phyloP scores from a whole-genome alignment of 2,888 invertebrate species.

The Charanyca ferruginea region DNA sequence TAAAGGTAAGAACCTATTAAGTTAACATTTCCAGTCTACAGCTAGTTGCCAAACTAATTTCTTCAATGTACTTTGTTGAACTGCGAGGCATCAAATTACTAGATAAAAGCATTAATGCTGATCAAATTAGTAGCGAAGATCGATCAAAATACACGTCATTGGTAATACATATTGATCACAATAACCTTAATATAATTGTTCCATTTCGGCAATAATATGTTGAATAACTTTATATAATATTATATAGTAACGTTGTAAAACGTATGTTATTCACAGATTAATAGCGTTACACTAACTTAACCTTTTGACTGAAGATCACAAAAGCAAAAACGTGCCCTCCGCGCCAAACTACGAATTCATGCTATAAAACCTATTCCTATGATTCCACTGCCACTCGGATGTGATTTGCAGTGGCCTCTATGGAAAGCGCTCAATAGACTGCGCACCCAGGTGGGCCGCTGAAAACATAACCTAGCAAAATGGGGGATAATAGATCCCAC shows the following conservation, averaged over 20 bases:
- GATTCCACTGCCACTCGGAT: no score
- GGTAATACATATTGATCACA: constrained; percentile 12
- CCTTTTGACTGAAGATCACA: no score
- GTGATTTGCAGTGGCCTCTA: no score
- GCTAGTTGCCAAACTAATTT: not conserved
- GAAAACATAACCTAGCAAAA: no score
- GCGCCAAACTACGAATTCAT: no score
- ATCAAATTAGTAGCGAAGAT: constrained; percentile 19
- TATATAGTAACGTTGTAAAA: not conserved
- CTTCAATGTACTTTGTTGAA: constrained; percentile 5
- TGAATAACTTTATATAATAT: not conserved
- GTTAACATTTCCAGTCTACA: not conserved
- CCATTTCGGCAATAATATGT: constrained; percentile 6
- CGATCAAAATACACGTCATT: not conserved
- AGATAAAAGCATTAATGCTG: not conserved
- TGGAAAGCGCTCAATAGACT: no score
- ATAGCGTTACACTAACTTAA: constrained; percentile 14
- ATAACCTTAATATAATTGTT: constrained; percentile 3
- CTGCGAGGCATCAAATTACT: not conserved
- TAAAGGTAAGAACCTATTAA: not conserved
- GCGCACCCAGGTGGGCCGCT: no score
- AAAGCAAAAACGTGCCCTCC: no score
- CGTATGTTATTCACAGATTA: constrained; percentile 19
- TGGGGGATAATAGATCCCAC: no score
- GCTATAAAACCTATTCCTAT: no score